These are phyloP conservation scores for Metalampra italica DNA, from an alignment of 2,888 invertebrate genomes.

Conservation along the genomic window DNA sequence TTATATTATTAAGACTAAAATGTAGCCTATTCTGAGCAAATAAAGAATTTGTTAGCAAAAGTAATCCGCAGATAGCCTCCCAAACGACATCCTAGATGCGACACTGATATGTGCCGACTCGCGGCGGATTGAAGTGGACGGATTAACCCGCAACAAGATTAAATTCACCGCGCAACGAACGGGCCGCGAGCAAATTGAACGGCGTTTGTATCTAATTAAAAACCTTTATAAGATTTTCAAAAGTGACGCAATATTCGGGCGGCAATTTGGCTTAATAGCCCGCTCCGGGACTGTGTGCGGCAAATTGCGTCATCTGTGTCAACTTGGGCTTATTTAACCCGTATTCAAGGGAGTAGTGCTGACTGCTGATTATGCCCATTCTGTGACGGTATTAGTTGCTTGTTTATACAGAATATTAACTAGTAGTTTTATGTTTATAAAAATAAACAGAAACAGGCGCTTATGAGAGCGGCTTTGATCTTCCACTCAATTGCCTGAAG, in stretches of 20 bases:
- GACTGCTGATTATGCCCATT: background rate
- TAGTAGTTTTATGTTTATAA: too few relatives aligned
- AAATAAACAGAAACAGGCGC: too few relatives aligned
- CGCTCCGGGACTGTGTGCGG: background rate
- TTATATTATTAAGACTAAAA: too few relatives aligned
- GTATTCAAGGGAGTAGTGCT: background rate
- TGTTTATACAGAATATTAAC: too few relatives aligned
- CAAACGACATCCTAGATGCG: too few relatives aligned
- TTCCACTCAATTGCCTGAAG: too few relatives aligned
- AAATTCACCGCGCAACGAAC: slow-evolving; percentile 11
- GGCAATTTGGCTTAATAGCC: background rate
- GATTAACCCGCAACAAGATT: slow-evolving; percentile 21
- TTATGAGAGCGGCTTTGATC: too few relatives aligned
- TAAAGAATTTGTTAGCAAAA: too few relatives aligned
- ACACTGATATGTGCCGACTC: slow-evolving; percentile 18
- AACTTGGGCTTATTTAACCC: background rate
- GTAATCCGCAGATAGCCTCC: too few relatives aligned
- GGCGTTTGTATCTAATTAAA: slow-evolving; percentile 11
- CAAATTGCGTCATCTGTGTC: background rate
- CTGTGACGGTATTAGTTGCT: too few relatives aligned
- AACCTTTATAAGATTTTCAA: slow-evolving; percentile 5
- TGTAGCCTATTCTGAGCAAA: too few relatives aligned
- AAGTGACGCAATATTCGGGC: background rate
- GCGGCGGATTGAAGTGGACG: slow-evolving; percentile 18
- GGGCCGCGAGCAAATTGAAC: slow-evolving; percentile 16